Conservation (phyloP, 1,140 invertebrate genomes). For the Melipona quadrifasciata region DNA sequence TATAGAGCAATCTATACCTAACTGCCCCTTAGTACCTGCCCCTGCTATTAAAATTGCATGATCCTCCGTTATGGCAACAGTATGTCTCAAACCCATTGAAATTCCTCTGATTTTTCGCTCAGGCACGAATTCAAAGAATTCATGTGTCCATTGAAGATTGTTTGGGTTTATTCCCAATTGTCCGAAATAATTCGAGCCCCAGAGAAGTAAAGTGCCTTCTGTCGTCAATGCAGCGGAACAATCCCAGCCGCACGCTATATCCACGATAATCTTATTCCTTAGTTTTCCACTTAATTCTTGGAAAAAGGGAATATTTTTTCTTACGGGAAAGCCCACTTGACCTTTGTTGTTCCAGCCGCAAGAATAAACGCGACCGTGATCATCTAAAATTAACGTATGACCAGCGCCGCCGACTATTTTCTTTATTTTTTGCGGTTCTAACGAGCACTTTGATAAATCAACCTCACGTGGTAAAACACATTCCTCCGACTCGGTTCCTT, state of each 20-base stretch:
- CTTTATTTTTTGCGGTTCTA: conserved; percentile 81
- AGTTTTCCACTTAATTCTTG: conserved; percentile 59
- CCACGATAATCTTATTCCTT: conserved; percentile 79
- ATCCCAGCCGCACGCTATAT: conserved; percentile 88
- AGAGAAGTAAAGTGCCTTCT: conserved; percentile 86
- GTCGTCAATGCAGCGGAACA: conserved; percentile 86
- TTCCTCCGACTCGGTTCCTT: conserved; percentile 86
- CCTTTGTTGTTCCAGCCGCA: conserved; percentile 94
- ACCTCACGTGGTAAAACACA: conserved; percentile 84
- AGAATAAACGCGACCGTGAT: conserved; percentile 87
- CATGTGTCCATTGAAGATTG: conserved; percentile 18
- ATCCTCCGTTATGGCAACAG: conserved; percentile 85
- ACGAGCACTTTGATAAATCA: conserved; percentile 72
- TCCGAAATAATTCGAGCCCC: conserved; percentile 89
- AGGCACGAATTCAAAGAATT: conserved; percentile 50
- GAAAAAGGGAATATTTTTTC: conserved; percentile 61
- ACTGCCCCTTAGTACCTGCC: conserved; percentile 85
- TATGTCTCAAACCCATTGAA: conserved; percentile 85
- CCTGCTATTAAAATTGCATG: conserved; percentile 84
- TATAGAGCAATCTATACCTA: conserved; percentile 78
- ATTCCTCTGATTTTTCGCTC: conserved; percentile 56
- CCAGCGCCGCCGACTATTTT: conserved; percentile 89
- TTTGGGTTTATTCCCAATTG: conserved; percentile 83
- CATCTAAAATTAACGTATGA: conserved; percentile 87
- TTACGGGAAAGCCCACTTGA: conserved; percentile 85